Evolutionary conservation across 1,140 invertebrate genomes (phyloP), one percentile per base, ranked within the genome.

Genomic region (Triops longicaudatus): DNA sequence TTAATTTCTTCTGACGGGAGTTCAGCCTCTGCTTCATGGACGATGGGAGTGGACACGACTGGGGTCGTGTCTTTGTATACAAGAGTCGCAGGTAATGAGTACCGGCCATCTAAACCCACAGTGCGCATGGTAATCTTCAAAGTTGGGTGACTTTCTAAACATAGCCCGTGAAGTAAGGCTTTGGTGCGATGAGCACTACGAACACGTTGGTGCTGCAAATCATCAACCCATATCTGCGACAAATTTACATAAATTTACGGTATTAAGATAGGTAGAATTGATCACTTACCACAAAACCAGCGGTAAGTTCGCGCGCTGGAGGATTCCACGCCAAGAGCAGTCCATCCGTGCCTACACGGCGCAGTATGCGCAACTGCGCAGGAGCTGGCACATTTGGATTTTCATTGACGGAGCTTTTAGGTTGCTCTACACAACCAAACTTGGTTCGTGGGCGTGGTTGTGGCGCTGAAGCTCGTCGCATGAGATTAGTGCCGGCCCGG

Each of bases 151-250:
- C 50, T 73, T 26, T 72, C 28, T 72, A 82, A 75, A 75, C 81
- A 79, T 27, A 83, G 75, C 17, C 80, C 80, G 78, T 81, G 80
- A 0, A 83, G 79, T n/a, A 83, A 74, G 22, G 79, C 81, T 78
- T 81, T 82, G 26, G 80, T 79, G 27, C 81, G 77, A 42, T 80
- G 78, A n/a, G 81, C 76, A 73, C 81, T 79, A 17, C 80, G 80
- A 27, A 82, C 80, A 28, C 78, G 73, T 28, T 82, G 79, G 72
- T 79, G 79, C 17, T 80, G 50, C 63, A 74, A 75, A n/a, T 79
- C 81, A 76, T 83, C 81, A 14, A 82, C 82, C 41, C 78, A 82
- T 17, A 83, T 82, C 82, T 83, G 78, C 5, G 73, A 73, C 26
- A n/a, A 3, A 72, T 27, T 77, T 77, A 11, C 22, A 37, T n/a